Base-by-base conservation (phyloP, 2,888 invertebrate species). In the Nomada fucata region DNA sequence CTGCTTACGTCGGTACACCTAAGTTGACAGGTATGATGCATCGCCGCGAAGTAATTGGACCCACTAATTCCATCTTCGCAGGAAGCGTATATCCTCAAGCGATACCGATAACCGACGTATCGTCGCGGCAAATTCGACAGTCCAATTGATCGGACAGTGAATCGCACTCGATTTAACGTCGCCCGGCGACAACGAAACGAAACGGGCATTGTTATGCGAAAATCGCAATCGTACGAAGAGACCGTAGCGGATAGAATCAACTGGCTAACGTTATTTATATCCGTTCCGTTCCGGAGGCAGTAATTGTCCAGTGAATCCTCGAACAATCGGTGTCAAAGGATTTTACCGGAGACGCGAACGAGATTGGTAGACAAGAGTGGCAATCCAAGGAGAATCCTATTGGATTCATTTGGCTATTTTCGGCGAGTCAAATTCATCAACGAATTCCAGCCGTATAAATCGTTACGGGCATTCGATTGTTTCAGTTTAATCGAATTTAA, bases 91-190 rank as follows among this genome's bases (percentile, higher is more conserved):
- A 70, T 78, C 87, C 82, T 53, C 59, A n/a, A 60, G 75, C 81
- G 82, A 64, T 76, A 77, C 72, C 70, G 82, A 72, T 77, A 77
- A 79, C 63, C 76, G 79, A 77, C 79, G 59, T 82, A 84, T 52
- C 79, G 67, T 53, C 73, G 74, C 55, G 68, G 78, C 75, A 84
- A 82, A 72, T 84, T 88, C 76, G 80, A 86, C 76, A 69, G 47
- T 65, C 74, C 76, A 81, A 88, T 86, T 82, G 88, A 87, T 87
- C 84, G 75, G 42, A 60, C 57, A 60, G 53, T 86, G 86, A 88
- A 88, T 86, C 88, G 81, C 64, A 64, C 82, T 84, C 82, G 84
- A 88, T 77, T 86, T 76, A 82, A 86, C 65, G 55, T 53, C 23
- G 42, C n/a, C 50, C 75, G 26, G 20, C 20, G 59, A 53, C 61